Percentiles rank a stretch among this genome's conserved stretches.
Conservation (phyloP, 2,113 vertebrate species). For the Formicarius rufipectus region DNA sequence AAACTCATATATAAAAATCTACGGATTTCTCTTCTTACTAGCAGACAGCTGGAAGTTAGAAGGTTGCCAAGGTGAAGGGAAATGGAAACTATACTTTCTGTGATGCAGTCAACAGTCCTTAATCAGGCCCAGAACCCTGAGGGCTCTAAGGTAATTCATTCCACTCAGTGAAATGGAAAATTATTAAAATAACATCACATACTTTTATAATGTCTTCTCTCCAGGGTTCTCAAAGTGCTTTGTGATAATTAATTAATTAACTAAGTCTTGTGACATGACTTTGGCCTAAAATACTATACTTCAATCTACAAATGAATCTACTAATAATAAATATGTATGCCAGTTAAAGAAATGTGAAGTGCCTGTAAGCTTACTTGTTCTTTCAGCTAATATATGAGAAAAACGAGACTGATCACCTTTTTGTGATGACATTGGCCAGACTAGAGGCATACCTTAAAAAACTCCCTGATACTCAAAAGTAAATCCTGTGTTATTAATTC, state of each 20-base stretch:
- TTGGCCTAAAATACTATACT: constrained; percentile 18
- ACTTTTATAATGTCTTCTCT: constrained; percentile 23
- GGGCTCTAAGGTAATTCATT: constrained; percentile 3
- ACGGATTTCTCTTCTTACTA: neutral
- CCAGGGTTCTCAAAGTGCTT: constrained; percentile 48
- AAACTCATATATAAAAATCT: neutral
- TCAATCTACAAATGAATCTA: neutral
- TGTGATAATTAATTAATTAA: constrained; percentile 58
- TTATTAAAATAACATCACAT: constrained; percentile 44
- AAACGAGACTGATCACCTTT: neutral
- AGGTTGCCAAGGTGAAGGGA: neutral
- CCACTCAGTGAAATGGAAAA: constrained; percentile 25
- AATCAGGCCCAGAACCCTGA: constrained; percentile 12
- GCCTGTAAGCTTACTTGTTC: neutral
- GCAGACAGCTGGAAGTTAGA: neutral
- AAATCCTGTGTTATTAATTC: neutral
- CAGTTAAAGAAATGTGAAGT: neutral
- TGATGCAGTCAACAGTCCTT: constrained; percentile 30
- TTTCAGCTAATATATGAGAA: neutral
- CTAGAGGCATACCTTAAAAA: neutral
- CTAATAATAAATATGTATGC: neutral
- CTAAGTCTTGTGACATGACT: neutral
- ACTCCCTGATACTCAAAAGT: neutral
- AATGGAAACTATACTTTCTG: neutral
- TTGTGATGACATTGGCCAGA: neutral